phyloP scores from a whole-genome alignment of 2,113 vertebrate species.

The Hystrix brachyura region DNA sequence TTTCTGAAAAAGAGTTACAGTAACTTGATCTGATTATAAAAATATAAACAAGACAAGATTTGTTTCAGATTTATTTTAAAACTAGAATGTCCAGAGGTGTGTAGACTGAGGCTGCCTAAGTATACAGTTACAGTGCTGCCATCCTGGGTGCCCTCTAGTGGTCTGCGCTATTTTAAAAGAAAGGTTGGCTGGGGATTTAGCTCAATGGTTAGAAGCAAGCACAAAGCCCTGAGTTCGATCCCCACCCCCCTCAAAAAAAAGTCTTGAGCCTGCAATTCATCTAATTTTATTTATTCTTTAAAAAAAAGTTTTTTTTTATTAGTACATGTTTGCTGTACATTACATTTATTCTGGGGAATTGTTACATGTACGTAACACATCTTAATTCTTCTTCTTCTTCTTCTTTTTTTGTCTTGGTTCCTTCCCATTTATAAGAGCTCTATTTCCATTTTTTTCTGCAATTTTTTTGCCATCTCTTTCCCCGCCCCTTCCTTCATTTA shows the following conservation, averaged over 20 bases:
- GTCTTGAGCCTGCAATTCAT: background rate
- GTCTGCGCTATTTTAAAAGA: background rate
- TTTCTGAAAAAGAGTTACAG: background rate
- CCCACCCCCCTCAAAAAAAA: no score
- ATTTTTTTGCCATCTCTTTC: background rate
- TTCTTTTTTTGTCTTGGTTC: background rate
- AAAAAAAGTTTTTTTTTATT: background rate
- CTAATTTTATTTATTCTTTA: background rate
- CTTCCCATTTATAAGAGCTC: background rate
- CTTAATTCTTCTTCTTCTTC: background rate
- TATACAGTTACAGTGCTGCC: background rate
- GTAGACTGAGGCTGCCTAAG: background rate
- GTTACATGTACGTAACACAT: background rate
- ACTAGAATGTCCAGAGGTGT: background rate
- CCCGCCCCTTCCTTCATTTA: background rate
- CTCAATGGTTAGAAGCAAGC: no score
- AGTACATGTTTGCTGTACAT: background rate
- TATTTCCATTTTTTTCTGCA: background rate
- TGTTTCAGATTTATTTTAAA: constrained; percentile 1
- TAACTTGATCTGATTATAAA: background rate
- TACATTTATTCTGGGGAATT: background rate
- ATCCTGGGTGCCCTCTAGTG: background rate
- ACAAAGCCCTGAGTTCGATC: no score
- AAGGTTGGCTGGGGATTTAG: background rate
- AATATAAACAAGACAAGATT: background rate